Evolutionary conservation across 2,113 vertebrate species (phyloP), one percentile per base, ranked within the genome.

Genomic region (Eidolon helvum): DNA sequence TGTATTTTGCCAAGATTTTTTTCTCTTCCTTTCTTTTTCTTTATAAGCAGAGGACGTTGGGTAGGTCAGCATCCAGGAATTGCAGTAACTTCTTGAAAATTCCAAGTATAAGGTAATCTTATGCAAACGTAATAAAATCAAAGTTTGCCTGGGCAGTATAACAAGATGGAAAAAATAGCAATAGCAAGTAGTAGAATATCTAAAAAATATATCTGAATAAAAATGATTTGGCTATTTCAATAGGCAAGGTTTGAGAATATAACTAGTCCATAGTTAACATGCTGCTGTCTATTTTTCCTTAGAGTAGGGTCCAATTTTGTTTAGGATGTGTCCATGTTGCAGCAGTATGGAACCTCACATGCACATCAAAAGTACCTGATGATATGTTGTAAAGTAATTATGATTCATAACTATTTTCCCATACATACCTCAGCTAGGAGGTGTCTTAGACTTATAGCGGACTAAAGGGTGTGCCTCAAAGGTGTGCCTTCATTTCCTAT

Each of bases 401-500:
- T 85, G 68, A 97, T 43, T 97, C 93, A 94, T 93, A 63, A 30
- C 21, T 59, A 7, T 43, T 69, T 71, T n/a, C 61, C 86, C 78
- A 80, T 28, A 84, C 91, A 93, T 71, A 87, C 74, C 79, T 90
- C 66, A 94, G 88, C 38, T 85, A 86, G 92, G 92, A 90, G 89
- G 85, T 91, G 55, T 86, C 79, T 45, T 53, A 57, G 48, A 82
- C 50, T 55, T 88, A 53, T 68, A 93, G 85, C 1, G n/a, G 89
- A 91, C 78, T 79, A 10, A 69, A 97, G 74, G 95, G 83, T 91
- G 68, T 96, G 91, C 30, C 91, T 75, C 28, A 80, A 89, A 92
- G 90, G 84, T 87, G 50, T 93, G 90, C 61, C 80, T 90, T 87
- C 57, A 84, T 71, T 93, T 97, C 78, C 77, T 75, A 77, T 75